phyloP scores from a whole-genome alignment of 2,113 vertebrate genomes.

The Peromyscus polionotus region DNA sequence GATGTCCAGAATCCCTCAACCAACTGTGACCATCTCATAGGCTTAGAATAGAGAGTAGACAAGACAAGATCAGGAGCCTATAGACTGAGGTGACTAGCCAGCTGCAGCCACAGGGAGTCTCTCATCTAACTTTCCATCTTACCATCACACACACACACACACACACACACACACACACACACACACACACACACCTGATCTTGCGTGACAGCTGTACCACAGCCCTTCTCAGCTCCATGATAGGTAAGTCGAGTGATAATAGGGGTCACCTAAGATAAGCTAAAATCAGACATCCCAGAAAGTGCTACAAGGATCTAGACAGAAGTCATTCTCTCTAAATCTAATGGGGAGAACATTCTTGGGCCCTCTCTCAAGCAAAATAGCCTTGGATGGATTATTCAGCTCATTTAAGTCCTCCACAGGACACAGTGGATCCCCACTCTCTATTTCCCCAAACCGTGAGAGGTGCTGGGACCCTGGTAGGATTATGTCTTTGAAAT shows the following conservation, averaged over 20 bases:
- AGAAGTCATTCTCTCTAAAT: neutral
- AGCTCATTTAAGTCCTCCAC: conserved; percentile 15
- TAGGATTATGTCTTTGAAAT: neutral
- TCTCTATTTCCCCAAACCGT: conserved; percentile 30
- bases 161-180: neutral
- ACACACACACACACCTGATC: neutral
- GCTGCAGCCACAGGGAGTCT: accelerated
- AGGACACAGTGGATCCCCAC: neutral
- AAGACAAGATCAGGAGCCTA: no score
- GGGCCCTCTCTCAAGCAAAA: neutral
- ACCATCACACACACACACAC: neutral
- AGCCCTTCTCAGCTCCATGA: neutral
- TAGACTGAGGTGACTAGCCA: accelerated
- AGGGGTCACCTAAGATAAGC: neutral
- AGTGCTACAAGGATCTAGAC: neutral
- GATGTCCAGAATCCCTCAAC: neutral
- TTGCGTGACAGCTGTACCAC: no score
- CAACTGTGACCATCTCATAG: neutral
- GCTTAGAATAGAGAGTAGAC: neutral
- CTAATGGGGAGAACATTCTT: neutral
- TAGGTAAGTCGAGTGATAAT: neutral
- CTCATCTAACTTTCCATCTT: neutral
- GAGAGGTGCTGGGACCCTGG: conserved; percentile 19
- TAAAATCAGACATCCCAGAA: neutral
- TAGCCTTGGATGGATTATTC: conserved; percentile 57